phyloP scores from a whole-genome alignment of 2,113 vertebrate species.

The Prionailurus bengalensis region DNA sequence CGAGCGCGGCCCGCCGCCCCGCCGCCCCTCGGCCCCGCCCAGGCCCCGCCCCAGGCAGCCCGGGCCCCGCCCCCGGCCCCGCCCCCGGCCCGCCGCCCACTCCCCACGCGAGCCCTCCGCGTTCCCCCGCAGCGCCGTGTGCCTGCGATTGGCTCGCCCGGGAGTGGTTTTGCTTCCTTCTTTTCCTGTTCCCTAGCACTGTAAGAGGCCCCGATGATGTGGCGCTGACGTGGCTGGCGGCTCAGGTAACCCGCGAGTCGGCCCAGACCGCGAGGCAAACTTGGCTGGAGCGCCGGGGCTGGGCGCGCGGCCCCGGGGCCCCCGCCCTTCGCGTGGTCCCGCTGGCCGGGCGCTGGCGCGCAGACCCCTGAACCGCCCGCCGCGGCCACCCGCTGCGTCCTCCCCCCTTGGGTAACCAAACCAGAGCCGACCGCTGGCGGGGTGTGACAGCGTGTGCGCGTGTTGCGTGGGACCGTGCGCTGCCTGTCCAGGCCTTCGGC shows the following conservation, averaged over 20 bases:
- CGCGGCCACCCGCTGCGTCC: not conserved
- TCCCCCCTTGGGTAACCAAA: not conserved
- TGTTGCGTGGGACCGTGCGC: not conserved
- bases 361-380: not conserved
- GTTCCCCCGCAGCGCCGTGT: not conserved
- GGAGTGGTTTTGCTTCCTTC: not conserved
- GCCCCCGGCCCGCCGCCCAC: not conserved
- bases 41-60: too few species aligned
- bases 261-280: not conserved
- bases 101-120: not conserved
- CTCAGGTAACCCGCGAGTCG: slow-evolving; percentile 86
- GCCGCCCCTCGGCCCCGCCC: not conserved
- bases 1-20: not conserved
- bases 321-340: not conserved
- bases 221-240: slow-evolving; percentile 85
- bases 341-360: not conserved
- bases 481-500: not conserved
- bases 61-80: not conserved
- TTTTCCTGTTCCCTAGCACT: slow-evolving; percentile 46
- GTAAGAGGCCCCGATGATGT: slow-evolving; percentile 83
- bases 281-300: not conserved
- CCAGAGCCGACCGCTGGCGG: fast-evolving
- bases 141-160: slow-evolving; percentile 2
- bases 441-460: not conserved
- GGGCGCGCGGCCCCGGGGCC: too few species aligned